Base-by-base conservation (phyloP, 2,888 invertebrate genomes). In the Erebia aethiops region DNA sequence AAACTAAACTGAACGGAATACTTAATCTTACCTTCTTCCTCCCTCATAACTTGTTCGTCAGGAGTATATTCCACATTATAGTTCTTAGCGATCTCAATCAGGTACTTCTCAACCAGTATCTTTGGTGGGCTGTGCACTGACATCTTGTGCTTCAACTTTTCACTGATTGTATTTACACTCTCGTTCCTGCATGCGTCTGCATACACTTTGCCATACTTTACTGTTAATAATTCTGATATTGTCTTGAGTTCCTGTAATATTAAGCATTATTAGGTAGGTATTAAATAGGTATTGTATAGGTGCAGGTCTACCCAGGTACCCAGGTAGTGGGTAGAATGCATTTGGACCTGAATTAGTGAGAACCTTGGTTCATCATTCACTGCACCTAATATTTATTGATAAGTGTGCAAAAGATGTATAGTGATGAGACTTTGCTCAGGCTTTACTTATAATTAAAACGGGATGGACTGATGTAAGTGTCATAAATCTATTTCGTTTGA, bases 21-120 rank as follows among this genome's bases (percentile, higher is more conserved):
- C 41, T 35, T 3, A 9, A n/a, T 11, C 11, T 61, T 67, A 94
- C 94, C 94, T 78, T 93, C 93, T 73, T 96, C 97, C 77, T 96
- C 97, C 76, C 96, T 95, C 96, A 98, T 97, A 10, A 98, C 95
- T 89, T 97, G 96, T 76, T 98, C 97, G 94, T 99, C 99, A 0
- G 99, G 99, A 76, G 97, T 97, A 88, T 99, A 99, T 64, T 97
- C 96, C 64, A 99, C 96, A 88, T 98, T 97, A 85, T 98, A 99
- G 81, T 97, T 98, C 87, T 97, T 98, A 1, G 99, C 98, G 79
- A 99, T 99, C 92, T 99, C 99, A 80, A 99, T 97, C 79, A 99
- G 91, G 80, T 95, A 98, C 84, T 97, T 97, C 86, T 99, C 99
- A 9, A 99, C 97, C 18, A 99, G 94, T 69, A 98, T 92, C 86